Base-by-base conservation (phyloP, 2,113 vertebrate genomes). In the Equus przewalskii region DNA sequence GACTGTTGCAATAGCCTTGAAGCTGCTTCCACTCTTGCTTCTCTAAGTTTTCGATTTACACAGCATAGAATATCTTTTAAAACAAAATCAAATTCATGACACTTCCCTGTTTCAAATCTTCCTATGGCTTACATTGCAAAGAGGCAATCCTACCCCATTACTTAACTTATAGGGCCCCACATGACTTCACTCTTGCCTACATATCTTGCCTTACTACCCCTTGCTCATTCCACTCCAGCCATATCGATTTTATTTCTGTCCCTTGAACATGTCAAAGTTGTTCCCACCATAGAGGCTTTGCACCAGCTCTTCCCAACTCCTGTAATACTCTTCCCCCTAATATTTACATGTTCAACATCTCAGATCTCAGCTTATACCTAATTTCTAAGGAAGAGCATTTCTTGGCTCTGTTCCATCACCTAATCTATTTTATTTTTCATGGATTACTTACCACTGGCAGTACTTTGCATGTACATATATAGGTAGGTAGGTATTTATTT, bases 401-500 rank as follows among this genome's bases (percentile, higher is more conserved):
- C 19, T 13, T 83, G 62, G 79, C 36, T 94, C 44, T 96, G 60
- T 49, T 88, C 76, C 22, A 84, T 72, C 82, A 91, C 30, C n/a
- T 54, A 36, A 78, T 65, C 69, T 87, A 76, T 73, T 72, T 82
- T 82, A 87, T 56, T 88, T 96, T 72, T 73, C 54, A 54, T 76
- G 15, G 7, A 75, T 65, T 96, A 86, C 49, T 80, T 79, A 54
- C 56, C 41, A 89, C 21, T 69, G 81, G 51, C n/a, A 80, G 56
- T 80, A 76, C 60, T 87, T 41, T 28, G 46, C 44, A 56, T 56
- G 28, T 51, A 62, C 6, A 26, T 73, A n/a, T 4, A 26, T 36
- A 49, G 1, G 19, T 54, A 88, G 6, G 36, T 78, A 79, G 33
- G 46, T 76, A 69, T 87, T 49, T 75, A 49, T 79, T 79, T 93